Evolutionary conservation across 64 coral and sea anemone species (phyloP), one percentile per base, ranked within the genome.

Genomic region (Montipora sp.): DNA sequence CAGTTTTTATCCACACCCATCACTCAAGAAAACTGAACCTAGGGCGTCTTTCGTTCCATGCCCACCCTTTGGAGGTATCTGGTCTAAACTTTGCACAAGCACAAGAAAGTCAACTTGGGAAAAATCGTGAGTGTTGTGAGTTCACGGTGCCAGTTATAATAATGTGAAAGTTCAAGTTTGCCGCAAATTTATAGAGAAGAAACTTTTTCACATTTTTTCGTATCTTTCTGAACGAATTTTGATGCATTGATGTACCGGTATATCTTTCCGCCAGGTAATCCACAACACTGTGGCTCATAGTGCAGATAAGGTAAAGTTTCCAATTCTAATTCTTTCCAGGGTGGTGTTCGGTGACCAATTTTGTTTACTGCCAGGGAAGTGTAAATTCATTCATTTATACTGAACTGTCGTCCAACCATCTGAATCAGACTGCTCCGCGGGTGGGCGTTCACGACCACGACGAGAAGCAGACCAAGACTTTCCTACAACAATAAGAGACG

Each of bases 401-500:
- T 88, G 91, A n/a, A 93, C 91, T 67, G 83, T 93, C 5, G 82
- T 93, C 91, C 83, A 93, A 19, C 91, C 91, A 15, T 93, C 91
- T 11, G 74, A 47, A 75, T 93, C 91, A 18, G 87, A 89, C 55
- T 88, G 74, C 48, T 75, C 58, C 21, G 53, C 84, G 8, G 83
- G 91, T 51, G 83, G 83, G 9, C 91, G 83, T 48, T 93, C 91
- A 5, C 91, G 91, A 48, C 91, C 91, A 49, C 91, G 91, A 48
- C 91, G 84, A 13, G 91, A 87, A 11, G 91, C 91, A 59, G 91
- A 93, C 91, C 91, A 93, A 46, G 91, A 93, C 71, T 93, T 93
- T 5, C 91, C 91, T 93, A 67, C 20, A 79, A 80, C 11, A 6
- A 57, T 57, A 57, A 57, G 53, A 57, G 53, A 11, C 53, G 7